Evolutionary conservation across 2,113 vertebrate species (phyloP).

Genomic region (Salminus brasiliensis): DNA sequence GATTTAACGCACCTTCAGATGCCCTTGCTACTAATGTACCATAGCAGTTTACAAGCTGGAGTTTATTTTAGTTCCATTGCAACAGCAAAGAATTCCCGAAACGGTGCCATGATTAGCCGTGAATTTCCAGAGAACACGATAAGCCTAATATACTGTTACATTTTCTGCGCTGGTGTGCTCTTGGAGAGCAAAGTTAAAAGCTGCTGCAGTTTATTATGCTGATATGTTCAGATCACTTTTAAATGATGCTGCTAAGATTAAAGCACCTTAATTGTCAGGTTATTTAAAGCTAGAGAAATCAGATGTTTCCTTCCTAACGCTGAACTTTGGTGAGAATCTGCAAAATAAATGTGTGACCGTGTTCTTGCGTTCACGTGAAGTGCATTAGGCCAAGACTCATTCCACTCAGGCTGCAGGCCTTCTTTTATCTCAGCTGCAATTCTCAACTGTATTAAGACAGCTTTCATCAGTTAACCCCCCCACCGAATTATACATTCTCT

Average conservation of each 20-base stretch:
- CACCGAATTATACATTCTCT: slow-evolving; percentile 70
- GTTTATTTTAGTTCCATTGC: slow-evolving; percentile 33
- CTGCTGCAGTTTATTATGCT: slow-evolving; percentile 7
- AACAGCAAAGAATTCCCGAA: background rate
- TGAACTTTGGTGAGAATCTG: slow-evolving; percentile 13
- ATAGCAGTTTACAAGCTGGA: slow-evolving; percentile 12
- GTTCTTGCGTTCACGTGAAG: slow-evolving; percentile 43
- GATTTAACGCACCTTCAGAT: slow-evolving; percentile 36
- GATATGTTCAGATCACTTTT: slow-evolving; percentile 7
- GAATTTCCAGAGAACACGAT: background rate
- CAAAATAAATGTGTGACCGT: slow-evolving; percentile 23
- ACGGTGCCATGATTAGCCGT: background rate
- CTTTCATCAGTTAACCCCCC: slow-evolving; percentile 68
- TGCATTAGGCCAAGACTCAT: slow-evolving; percentile 48
- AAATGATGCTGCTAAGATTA: background rate
- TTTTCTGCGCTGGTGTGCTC: background rate
- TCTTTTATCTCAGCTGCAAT: slow-evolving; percentile 53
- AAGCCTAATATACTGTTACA: background rate
- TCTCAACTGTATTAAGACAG: slow-evolving; percentile 62
- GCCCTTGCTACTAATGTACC: background rate
- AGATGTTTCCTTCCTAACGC: slow-evolving; percentile 9
- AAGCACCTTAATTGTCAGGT: slow-evolving; percentile 27
- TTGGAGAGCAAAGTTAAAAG: background rate
- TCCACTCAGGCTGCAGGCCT: slow-evolving; percentile 28
- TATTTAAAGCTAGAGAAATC: background rate